A percentile compares a stretch with the other conserved stretches of the same genome.
Conservation (phyloP, 2,888 invertebrate species). For the Mechanitis messenoides region DNA sequence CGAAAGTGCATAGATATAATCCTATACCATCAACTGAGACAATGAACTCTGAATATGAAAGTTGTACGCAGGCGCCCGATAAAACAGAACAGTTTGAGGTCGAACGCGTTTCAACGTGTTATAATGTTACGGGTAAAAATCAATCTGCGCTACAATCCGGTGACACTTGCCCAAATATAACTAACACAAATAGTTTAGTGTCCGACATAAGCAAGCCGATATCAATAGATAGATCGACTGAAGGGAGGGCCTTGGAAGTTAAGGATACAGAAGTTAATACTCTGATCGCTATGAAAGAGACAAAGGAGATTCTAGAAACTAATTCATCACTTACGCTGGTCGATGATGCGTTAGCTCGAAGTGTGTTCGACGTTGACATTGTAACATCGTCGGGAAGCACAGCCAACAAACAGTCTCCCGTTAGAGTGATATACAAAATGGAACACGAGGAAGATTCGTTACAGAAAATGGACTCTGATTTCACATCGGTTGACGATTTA, state of each 20-base stretch:
- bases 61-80: not conserved
- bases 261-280: constrained; percentile 54
- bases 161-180: constrained; percentile 27
- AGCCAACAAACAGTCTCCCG: constrained; percentile 27
- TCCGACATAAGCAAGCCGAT: constrained; percentile 34
- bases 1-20: constrained; percentile 46
- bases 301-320: constrained; percentile 47
- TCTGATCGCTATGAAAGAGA: constrained; percentile 55
- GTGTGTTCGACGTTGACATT: constrained; percentile 29
- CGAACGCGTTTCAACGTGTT: constrained; percentile 21
- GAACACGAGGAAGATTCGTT: constrained; percentile 25
- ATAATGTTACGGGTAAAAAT: constrained; percentile 22
- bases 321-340: constrained; percentile 58
- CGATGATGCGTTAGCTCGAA: constrained; percentile 42
- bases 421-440: constrained; percentile 39
- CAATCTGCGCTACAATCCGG: constrained; percentile 28
- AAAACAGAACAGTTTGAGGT: constrained; percentile 20
- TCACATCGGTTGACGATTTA: constrained; percentile 32
- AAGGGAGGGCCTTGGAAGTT: constrained; percentile 30
- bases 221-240: constrained; percentile 39
- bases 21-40: constrained; percentile 33
- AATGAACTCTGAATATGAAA: constrained; percentile 13
- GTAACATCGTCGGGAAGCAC: constrained; percentile 13
- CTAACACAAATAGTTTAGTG: constrained; percentile 21
- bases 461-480: constrained; percentile 34